Conservation (phyloP, 2,888 invertebrate genomes). For the Maniola hyperantus region DNA sequence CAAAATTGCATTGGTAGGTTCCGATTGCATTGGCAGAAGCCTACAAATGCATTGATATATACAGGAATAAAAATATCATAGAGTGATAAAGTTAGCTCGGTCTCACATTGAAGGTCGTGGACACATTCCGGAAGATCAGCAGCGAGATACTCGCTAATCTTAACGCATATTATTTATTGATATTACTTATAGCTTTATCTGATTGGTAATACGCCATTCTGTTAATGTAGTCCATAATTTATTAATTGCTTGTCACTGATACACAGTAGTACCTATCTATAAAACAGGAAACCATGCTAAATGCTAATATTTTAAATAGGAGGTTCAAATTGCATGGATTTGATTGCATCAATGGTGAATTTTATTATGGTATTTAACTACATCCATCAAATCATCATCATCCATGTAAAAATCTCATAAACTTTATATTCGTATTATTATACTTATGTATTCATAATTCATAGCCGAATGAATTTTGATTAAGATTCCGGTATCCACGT, state of each 20-base stretch:
- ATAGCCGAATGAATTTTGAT: slow-evolving; percentile 20
- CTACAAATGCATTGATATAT: slow-evolving; percentile 55
- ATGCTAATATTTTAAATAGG: not conserved
- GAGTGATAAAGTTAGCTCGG: slow-evolving; percentile 47
- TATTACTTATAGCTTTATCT: slow-evolving; percentile 27
- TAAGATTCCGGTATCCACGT: slow-evolving; percentile 27
- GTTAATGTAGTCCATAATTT: slow-evolving; percentile 14
- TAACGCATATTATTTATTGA: slow-evolving; percentile 29
- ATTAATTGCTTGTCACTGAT: slow-evolving; percentile 7
- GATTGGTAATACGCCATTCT: slow-evolving; percentile 28
- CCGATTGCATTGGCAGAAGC: slow-evolving; percentile 67
- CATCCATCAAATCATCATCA: no score
- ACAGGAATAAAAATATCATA: slow-evolving; percentile 44
- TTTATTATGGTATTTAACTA: no score
- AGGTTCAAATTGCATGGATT: not conserved
- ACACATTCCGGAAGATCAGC: slow-evolving; percentile 50
- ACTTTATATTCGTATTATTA: not conserved
- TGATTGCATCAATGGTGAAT: not conserved
- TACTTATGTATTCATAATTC: slow-evolving; percentile 4
- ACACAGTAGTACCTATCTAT: not conserved
- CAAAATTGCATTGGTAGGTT: slow-evolving; percentile 52
- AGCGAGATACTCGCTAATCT: slow-evolving; percentile 40
- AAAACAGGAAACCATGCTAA: slow-evolving; percentile 4
- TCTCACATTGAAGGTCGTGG: slow-evolving; percentile 49
- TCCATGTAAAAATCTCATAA: not conserved